A percentile compares a stretch with the other conserved stretches of the same genome.
Conservation (phyloP, 2,113 vertebrate species). For the Saccopteryx bilineata region DNA sequence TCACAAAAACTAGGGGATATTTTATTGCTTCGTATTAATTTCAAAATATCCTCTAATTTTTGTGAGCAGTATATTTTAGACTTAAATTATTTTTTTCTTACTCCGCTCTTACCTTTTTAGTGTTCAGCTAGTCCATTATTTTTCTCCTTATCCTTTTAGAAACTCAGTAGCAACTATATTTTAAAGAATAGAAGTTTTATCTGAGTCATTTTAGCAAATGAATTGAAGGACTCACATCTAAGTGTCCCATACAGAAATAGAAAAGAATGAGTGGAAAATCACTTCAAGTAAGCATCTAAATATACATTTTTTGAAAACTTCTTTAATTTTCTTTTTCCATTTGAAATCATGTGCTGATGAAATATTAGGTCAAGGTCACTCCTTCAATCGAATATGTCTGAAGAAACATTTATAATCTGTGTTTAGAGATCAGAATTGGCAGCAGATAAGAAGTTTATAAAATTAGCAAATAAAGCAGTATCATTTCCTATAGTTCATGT, state of each 20-base stretch:
- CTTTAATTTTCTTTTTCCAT: slow-evolving; percentile 12
- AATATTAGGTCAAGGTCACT: background rate
- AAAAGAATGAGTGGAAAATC: slow-evolving; percentile 42
- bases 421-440: slow-evolving; percentile 44
- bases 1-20: no score
- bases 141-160: slow-evolving; percentile 27
- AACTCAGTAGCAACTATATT: background rate
- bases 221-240: background rate
- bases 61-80: background rate
- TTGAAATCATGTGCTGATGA: background rate
- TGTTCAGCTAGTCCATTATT: background rate
- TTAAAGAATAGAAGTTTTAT: slow-evolving; percentile 40
- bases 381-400: background rate
- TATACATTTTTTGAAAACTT: background rate
- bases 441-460: slow-evolving; percentile 12
- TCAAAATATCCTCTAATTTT: no score
- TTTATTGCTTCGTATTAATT: no score
- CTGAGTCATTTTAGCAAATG: slow-evolving; percentile 30
- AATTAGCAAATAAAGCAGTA: slow-evolving; percentile 7
- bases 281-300: slow-evolving; percentile 6
- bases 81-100: background rate
- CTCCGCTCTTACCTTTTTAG: background rate
- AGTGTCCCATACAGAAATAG: background rate
- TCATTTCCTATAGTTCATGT: background rate
- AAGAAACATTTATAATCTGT: slow-evolving; percentile 33